Conservation (phyloP, 2,113 vertebrate species). For the Oryzias woworae region DNA sequence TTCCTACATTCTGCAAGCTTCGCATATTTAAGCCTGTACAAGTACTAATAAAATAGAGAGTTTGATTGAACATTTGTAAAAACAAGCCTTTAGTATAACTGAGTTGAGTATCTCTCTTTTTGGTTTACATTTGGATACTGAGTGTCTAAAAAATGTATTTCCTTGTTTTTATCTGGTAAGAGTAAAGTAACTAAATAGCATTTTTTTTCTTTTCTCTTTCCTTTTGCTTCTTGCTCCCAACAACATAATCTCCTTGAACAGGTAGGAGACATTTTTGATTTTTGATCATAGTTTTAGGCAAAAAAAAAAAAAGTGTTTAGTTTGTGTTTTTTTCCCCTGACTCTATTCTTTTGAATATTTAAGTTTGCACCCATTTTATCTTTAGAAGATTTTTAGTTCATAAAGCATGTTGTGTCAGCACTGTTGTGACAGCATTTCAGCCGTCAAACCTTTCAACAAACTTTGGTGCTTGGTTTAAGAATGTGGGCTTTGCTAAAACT, state of each 20-base stretch:
- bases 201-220: slow-evolving; percentile 11
- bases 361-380: too few species aligned
- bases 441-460: too few species aligned
- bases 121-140: slow-evolving; percentile 13
- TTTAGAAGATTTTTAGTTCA: too few species aligned
- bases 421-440: too few species aligned
- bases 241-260: slow-evolving; percentile 21
- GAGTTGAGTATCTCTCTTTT: not conserved
- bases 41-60: not conserved
- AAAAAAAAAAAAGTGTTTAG: too few species aligned
- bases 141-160: slow-evolving; percentile 4
- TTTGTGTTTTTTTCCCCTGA: too few species aligned
- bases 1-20: too few species aligned
- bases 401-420: too few species aligned
- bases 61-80: not conserved
- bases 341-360: too few species aligned
- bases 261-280: slow-evolving; percentile 51
- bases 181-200: slow-evolving; percentile 23
- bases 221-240: slow-evolving; percentile 18
- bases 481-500: too few species aligned
- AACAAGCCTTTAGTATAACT: not conserved
- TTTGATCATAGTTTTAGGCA: not conserved
- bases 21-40: too few species aligned
- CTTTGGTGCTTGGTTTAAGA: too few species aligned
- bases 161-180: slow-evolving; percentile 13